These are phyloP conservation scores for Lomographa bimaculata DNA, from an alignment of 2,888 invertebrate species.

Conservation along the genomic window DNA sequence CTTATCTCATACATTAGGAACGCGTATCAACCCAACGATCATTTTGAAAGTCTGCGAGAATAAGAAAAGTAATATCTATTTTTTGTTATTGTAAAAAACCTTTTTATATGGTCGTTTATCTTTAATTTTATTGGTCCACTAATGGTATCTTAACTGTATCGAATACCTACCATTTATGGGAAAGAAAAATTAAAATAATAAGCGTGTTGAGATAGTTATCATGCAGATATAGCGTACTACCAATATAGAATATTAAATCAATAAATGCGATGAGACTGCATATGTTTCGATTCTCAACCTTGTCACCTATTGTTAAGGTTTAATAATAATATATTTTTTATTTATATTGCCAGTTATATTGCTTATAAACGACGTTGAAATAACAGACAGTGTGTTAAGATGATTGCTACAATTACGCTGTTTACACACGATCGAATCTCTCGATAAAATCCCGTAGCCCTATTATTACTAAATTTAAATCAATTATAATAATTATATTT, in stretches of 20 bases:
- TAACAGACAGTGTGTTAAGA: constrained; percentile 28
- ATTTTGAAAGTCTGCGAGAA: constrained; percentile 8
- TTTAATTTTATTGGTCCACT: constrained; percentile 13
- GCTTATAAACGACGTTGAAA: too few relatives aligned
- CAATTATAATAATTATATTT: constrained; percentile 78
- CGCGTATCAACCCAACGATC: not conserved
- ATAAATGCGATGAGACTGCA: constrained; percentile 1
- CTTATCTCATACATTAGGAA: constrained; percentile 14
- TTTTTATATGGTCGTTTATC: constrained; percentile 7
- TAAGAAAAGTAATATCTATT: constrained; percentile 1
- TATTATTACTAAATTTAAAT: constrained; percentile 77
- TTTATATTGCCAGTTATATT: too few relatives aligned
- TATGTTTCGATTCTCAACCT: not conserved
- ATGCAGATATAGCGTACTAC: constrained; percentile 9
- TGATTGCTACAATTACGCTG: constrained; percentile 53
- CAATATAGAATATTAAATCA: constrained; percentile 7
- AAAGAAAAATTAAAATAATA: constrained; percentile 14
- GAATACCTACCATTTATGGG: constrained; percentile 3
- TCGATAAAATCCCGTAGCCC: constrained; percentile 58
- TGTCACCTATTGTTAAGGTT: constrained; percentile 5
- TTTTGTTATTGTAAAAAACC: constrained; percentile 2
- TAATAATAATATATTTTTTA: constrained; percentile 2
- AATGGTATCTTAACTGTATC: constrained; percentile 14
- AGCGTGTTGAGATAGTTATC: constrained; percentile 24
- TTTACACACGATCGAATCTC: constrained; percentile 59